A percentile compares a stretch with the other conserved stretches of the same genome.
Evolutionary conservation across 1,140 invertebrate species (phyloP).

Genomic region (Euglossa dilemma): DNA sequence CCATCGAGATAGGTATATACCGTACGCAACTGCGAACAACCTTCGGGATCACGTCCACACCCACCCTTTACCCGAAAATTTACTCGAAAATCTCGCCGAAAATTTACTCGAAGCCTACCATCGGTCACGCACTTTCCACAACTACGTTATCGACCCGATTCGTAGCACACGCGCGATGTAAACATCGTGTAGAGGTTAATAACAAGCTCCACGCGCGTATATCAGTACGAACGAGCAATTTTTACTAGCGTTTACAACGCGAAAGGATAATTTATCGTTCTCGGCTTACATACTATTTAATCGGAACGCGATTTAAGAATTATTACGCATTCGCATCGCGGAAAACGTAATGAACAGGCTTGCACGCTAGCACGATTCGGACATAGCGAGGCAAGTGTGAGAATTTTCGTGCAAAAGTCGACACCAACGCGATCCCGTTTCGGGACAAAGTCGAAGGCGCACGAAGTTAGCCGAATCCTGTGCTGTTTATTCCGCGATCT

Average conservation of each 20-base stretch:
- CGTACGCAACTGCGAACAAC: neutral
- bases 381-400: neutral
- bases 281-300: slow-evolving; percentile 11
- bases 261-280: slow-evolving; percentile 46
- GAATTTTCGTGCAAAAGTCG: slow-evolving; percentile 9
- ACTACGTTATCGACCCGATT: slow-evolving; percentile 20
- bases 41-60: slow-evolving; percentile 21
- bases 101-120: slow-evolving; percentile 5
- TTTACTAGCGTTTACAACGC: neutral
- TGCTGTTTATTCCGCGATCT: neutral
- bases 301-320: neutral
- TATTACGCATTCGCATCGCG: slow-evolving; percentile 48
- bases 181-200: slow-evolving; percentile 49
- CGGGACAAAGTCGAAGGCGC: neutral
- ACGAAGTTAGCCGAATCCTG: no score
- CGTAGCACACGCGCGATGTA: slow-evolving; percentile 28
- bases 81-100: no score
- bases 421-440: neutral
- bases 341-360: slow-evolving; percentile 12
- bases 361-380: neutral
- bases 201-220: slow-evolving; percentile 8
- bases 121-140: slow-evolving; percentile 18
- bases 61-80: slow-evolving; percentile 36
- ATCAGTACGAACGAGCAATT: slow-evolving; percentile 21
- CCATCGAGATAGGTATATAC: neutral